phyloP scores from a whole-genome alignment of 2,888 invertebrate genomes.

The Petrophora chlorosata region DNA sequence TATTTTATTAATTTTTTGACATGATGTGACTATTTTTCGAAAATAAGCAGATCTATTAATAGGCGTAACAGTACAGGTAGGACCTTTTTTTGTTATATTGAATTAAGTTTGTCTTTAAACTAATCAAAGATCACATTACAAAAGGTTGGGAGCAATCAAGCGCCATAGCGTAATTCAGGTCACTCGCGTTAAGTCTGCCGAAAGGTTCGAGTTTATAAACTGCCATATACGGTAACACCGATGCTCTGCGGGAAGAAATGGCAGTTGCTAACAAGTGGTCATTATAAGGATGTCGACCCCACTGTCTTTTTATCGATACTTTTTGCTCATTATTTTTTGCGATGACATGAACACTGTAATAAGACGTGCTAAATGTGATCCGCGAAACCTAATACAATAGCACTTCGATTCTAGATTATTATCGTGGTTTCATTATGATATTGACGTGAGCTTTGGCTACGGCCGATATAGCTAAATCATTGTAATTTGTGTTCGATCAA shows the following conservation, averaged over 20 bases:
- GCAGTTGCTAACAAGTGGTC: slow-evolving; percentile 77
- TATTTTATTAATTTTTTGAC: no score
- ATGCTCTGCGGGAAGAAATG: slow-evolving; percentile 65
- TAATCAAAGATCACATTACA: no score
- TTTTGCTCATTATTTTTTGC: slow-evolving; percentile 57
- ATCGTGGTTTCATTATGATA: slow-evolving; percentile 20
- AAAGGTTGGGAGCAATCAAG: no score
- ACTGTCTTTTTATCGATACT: slow-evolving; percentile 59
- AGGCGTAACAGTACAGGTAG: no score
- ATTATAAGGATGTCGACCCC: slow-evolving; percentile 75
- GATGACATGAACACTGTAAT: slow-evolving; percentile 37
- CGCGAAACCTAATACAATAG: slow-evolving; percentile 20
- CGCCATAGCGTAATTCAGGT: no score
- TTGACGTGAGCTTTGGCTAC: slow-evolving; percentile 17
- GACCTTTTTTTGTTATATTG: no score
- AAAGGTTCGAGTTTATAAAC: slow-evolving; percentile 11
- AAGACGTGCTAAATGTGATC: slow-evolving; percentile 29
- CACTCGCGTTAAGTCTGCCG: no score
- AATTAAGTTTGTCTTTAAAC: no score
- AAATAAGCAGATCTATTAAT: no score
- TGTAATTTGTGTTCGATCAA: slow-evolving; percentile 11
- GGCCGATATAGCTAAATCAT: slow-evolving; percentile 17
- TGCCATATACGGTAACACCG: slow-evolving; percentile 15
- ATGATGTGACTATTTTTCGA: no score
- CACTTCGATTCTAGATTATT: slow-evolving; percentile 22